Conservation (phyloP, 2,888 invertebrate species). For the Hemaris fuciformis region DNA sequence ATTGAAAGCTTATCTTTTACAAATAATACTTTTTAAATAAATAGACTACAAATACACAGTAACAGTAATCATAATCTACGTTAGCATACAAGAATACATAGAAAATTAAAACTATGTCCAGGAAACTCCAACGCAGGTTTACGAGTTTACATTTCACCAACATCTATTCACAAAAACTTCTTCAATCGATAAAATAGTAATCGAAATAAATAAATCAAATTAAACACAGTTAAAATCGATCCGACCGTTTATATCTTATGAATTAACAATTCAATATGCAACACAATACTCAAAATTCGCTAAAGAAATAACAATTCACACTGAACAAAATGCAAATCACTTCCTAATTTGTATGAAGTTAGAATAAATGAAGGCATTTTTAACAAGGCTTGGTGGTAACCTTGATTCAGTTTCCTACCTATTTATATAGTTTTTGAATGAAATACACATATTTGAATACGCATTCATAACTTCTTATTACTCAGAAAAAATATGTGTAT, state of each 20-base stretch:
- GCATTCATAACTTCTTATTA: neutral
- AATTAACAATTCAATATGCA: neutral
- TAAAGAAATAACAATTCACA: neutral
- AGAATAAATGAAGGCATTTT: neutral
- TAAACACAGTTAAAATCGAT: neutral
- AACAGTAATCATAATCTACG: no score
- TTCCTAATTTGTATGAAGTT: neutral
- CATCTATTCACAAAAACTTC: neutral
- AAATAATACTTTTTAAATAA: no score
- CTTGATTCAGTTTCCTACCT: conserved; percentile 1
- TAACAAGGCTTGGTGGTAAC: neutral
- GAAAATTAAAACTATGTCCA: no score
- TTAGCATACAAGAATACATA: no score
- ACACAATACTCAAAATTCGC: neutral
- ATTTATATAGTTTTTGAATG: neutral
- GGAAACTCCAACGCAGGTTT: no score
- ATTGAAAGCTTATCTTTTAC: no score
- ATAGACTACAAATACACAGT: no score
- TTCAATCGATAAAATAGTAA: neutral
- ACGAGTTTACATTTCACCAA: neutral
- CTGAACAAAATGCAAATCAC: neutral
- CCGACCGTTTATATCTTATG: neutral
- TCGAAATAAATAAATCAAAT: neutral
- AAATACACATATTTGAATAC: neutral
- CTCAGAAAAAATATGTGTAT: no score